Evolutionary conservation across 2,113 vertebrate genomes (phyloP).

Genomic region (Brachyhypopomus occidentalis): DNA sequence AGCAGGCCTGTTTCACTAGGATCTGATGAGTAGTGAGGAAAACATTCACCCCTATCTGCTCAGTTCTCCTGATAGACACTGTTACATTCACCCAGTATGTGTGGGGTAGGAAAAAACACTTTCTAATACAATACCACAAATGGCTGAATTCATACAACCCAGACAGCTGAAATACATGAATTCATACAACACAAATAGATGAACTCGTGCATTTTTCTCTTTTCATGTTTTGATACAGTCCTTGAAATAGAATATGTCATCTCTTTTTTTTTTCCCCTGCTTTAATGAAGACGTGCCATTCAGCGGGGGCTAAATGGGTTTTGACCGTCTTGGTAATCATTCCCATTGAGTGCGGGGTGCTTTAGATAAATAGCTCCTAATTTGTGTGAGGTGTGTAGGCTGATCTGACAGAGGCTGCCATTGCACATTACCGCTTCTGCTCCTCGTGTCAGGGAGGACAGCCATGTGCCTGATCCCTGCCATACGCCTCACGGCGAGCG

Average conservation of each 20-base stretch:
- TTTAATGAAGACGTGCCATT: slow-evolving; percentile 52
- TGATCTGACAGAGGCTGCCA: slow-evolving; percentile 56
- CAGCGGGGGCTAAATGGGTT: slow-evolving; percentile 48
- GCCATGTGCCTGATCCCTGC: slow-evolving; percentile 43
- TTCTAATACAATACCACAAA: slow-evolving; percentile 42
- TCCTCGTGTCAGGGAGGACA: slow-evolving; percentile 46
- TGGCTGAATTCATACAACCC: background rate
- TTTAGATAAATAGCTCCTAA: slow-evolving; percentile 51
- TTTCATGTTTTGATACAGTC: slow-evolving; percentile 37
- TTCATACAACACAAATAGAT: background rate
- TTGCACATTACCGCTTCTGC: slow-evolving; percentile 43
- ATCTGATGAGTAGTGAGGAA: background rate
- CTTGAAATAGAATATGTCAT: slow-evolving; percentile 53
- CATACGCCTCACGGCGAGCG: slow-evolving; percentile 15
- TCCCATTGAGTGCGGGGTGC: slow-evolving; percentile 50
- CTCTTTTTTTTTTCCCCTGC: slow-evolving; percentile 38
- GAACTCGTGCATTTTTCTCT: slow-evolving; percentile 27
- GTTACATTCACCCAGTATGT: background rate
- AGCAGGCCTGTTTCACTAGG: slow-evolving; percentile 49
- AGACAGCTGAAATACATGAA: too few relatives aligned
- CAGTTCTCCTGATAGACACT: slow-evolving; percentile 1
- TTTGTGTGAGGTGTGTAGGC: slow-evolving; percentile 57
- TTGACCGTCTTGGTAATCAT: slow-evolving; percentile 53
- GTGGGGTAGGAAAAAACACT: slow-evolving; percentile 11
- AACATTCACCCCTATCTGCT: background rate